Evolutionary conservation across 2,797 vertebrate species (phyloP), one percentile per base, ranked within the genome.

Genomic region (Capromys pilorides): DNA sequence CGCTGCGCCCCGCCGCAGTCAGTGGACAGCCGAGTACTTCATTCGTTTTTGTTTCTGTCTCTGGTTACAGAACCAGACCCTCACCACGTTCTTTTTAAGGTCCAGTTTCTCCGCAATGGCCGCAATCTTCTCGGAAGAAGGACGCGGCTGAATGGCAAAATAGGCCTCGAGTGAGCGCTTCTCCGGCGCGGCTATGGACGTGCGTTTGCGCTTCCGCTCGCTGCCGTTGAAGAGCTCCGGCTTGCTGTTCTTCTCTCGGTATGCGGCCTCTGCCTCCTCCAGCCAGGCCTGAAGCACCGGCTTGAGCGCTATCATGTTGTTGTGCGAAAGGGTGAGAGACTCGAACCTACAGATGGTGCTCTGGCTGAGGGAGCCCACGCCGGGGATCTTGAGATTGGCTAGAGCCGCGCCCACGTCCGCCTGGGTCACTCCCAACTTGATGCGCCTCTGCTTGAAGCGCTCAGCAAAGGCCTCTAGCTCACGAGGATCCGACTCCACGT

Each of bases 281-380:
- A 99, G 98, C 99, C 99, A 99, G 73, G 99, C 99, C 97, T 99
- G 99, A 0, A 99, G 98, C 11, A 99, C 99, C 0, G 99, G 99
- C 96, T 99, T 99, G 69, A 99, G 99, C n/a, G 99, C 99, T 2
- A 99, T 99, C 99, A 99, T 99, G 98, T 99, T 99, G 98, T 99
- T 99, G 98, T 99, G 99, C n/a, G 99, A 99, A 49, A 99, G 98
- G 0, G 99, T 99, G 71, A 99, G 98, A 41, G 99, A 99, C 98
- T 99, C 99, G 97, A 99, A 99, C 98, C 99, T 98, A 98, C 99
- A 99, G 98, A 99, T 99, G 95, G 99, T 99, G 98, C 99, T 99
- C 98, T 99, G 99, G 98, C 99, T 99, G 75, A 99, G 98, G 0
- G 99, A 99, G 14, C 99, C 99, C 96, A 99, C 99, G 2, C 99